Conservation (phyloP, 2,888 invertebrate species). For the Philereme vetulata region DNA sequence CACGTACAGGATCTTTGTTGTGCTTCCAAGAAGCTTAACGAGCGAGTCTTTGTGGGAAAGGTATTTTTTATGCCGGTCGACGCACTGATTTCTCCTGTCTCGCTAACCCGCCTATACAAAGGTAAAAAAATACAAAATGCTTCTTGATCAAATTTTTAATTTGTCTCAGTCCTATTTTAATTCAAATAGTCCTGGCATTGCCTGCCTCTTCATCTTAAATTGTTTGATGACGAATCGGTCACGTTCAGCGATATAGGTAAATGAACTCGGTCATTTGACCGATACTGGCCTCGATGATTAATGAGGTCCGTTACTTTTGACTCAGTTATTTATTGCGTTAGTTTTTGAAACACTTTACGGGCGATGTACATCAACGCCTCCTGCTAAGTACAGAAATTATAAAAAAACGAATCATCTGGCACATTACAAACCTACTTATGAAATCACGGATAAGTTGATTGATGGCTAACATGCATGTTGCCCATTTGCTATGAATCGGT, state of each 20-base stretch:
- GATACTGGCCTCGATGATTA: slow-evolving; percentile 79
- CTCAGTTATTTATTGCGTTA: slow-evolving; percentile 75
- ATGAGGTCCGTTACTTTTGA: slow-evolving; percentile 77
- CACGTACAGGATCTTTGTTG: slow-evolving; percentile 80
- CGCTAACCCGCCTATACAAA: slow-evolving; percentile 52
- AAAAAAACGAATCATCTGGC: slow-evolving; percentile 41
- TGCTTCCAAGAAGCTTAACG: slow-evolving; percentile 76
- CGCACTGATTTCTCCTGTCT: slow-evolving; percentile 73
- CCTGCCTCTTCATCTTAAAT: slow-evolving; percentile 7
- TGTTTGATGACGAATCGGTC: slow-evolving; percentile 65
- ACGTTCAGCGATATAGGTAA: slow-evolving; percentile 56
- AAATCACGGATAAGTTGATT: slow-evolving; percentile 21
- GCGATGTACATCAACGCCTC: slow-evolving; percentile 42
- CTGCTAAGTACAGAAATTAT: slow-evolving; percentile 56
- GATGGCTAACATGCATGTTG: slow-evolving; percentile 24
- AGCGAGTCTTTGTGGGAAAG: slow-evolving; percentile 76
- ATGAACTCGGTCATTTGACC: slow-evolving; percentile 64
- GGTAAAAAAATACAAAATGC: slow-evolving; percentile 49
- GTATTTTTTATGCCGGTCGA: slow-evolving; percentile 74
- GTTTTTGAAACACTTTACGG: slow-evolving; percentile 60
- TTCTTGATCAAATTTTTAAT: not conserved
- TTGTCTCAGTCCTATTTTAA: slow-evolving; percentile 5
- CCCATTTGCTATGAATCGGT: slow-evolving; percentile 30
- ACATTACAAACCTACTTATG: slow-evolving; percentile 25
- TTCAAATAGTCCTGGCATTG: not conserved